These are phyloP conservation scores for Arrhamphus sclerolepis DNA, from an alignment of 2,797 vertebrate genomes.

Conservation along the genomic window DNA sequence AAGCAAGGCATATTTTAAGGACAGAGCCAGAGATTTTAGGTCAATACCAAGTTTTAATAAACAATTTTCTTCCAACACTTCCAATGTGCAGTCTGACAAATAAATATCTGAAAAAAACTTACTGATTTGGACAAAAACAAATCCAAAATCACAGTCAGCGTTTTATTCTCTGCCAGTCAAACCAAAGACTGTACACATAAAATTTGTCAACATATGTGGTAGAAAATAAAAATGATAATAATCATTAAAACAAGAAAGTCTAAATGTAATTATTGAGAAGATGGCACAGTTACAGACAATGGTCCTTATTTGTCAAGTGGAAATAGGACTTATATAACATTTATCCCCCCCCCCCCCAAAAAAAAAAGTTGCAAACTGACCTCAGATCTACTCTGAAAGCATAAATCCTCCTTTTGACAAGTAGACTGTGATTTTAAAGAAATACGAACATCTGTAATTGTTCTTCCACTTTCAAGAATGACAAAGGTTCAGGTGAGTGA, in stretches of 20 bases:
- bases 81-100: conserved; percentile 13
- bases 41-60: not conserved
- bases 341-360: too few species aligned
- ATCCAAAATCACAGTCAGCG: conserved; percentile 33
- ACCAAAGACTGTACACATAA: conserved; percentile 46
- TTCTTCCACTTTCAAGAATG: conserved; percentile 20
- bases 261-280: conserved; percentile 12
- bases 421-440: conserved; percentile 4
- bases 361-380: not conserved
- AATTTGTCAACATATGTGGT: conserved; percentile 31
- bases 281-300: conserved; percentile 57
- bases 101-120: conserved; percentile 59
- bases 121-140: conserved; percentile 71
- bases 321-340: conserved; percentile 11
- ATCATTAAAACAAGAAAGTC: conserved; percentile 28
- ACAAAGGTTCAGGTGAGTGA: conserved; percentile 6
- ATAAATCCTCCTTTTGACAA: not conserved
- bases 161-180: conserved; percentile 46
- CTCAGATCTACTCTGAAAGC: not conserved
- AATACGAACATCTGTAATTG: not conserved
- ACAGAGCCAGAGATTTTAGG: not conserved
- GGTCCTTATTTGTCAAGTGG: conserved; percentile 28
- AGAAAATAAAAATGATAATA: conserved; percentile 31
- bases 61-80: conserved; percentile 3
- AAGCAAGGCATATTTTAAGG: not conserved